Conservation (phyloP, 2,888 invertebrate genomes). For the Drosophila demipolita region DNA sequence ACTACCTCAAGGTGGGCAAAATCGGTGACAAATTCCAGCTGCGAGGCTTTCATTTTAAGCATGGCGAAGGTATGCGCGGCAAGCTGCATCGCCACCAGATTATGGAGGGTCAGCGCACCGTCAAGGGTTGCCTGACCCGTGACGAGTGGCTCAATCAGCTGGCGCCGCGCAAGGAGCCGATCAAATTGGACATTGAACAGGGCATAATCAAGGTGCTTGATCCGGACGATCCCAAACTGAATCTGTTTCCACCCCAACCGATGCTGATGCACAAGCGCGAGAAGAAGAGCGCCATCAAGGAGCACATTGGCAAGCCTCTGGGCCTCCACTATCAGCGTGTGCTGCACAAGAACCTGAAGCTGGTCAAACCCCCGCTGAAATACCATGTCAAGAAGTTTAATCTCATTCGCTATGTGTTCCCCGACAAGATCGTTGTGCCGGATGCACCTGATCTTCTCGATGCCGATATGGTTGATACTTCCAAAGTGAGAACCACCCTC, state of each 20-base stretch:
- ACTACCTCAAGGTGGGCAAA: conserved; percentile 80
- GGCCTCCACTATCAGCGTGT: conserved; percentile 80
- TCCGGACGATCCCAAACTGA: conserved; percentile 79
- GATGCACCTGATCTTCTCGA: conserved; percentile 39
- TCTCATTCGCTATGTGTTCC: conserved; percentile 80
- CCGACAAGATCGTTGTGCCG: conserved; percentile 59
- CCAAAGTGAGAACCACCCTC: conserved; percentile 64
- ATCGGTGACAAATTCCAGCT: conserved; percentile 74
- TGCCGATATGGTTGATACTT: conserved; percentile 43
- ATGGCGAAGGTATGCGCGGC: conserved; percentile 79
- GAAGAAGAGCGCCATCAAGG: conserved; percentile 61
- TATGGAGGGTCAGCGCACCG: conserved; percentile 64
- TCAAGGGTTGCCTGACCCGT: conserved; percentile 80
- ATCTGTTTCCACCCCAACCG: conserved; percentile 71
- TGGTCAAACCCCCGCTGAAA: conserved; percentile 76
- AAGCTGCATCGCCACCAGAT: conserved; percentile 74
- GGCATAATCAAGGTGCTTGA: conserved; percentile 67
- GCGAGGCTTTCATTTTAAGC: conserved; percentile 83
- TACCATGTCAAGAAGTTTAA: conserved; percentile 83
- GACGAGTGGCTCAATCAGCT: conserved; percentile 83
- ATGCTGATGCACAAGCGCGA: conserved; percentile 43
- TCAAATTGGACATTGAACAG: conserved; percentile 74
- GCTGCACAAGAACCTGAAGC: conserved; percentile 73
- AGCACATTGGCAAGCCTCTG: conserved; percentile 69
- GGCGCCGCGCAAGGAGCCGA: conserved; percentile 72